These are phyloP conservation scores for Mirounga angustirostris DNA, from an alignment of 2,113 vertebrate species.

Conservation along the genomic window DNA sequence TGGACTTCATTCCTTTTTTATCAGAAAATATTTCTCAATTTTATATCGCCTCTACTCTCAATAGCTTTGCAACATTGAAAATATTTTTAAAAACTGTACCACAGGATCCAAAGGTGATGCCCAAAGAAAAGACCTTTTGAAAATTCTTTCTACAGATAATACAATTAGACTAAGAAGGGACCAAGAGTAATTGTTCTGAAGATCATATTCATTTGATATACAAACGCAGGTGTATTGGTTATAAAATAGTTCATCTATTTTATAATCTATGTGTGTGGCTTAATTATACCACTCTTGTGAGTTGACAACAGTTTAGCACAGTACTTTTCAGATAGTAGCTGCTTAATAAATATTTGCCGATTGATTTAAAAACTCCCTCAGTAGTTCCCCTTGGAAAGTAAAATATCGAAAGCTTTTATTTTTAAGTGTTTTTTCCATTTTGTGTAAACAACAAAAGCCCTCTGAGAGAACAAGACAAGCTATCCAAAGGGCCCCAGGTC, in stretches of 20 bases:
- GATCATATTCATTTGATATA: background rate
- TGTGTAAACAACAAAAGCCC: constrained; percentile 11
- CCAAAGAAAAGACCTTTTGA: background rate
- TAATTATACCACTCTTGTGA: background rate
- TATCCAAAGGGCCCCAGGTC: background rate
- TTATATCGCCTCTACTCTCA: background rate
- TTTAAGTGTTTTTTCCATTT: constrained; percentile 1
- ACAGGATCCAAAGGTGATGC: background rate
- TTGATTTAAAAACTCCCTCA: background rate
- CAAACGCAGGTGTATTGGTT: background rate
- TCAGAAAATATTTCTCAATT: background rate
- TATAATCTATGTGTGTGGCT: background rate
- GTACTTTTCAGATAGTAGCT: background rate
- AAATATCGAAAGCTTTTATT: constrained; percentile 42
- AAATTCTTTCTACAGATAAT: background rate
- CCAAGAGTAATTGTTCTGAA: background rate
- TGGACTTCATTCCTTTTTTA: background rate
- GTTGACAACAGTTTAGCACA: background rate
- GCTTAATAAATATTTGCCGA: constrained; percentile 49
- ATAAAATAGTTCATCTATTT: background rate
- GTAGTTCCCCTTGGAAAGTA: constrained; percentile 26
- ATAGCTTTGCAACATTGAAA: background rate
- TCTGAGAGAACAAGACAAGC: constrained; percentile 11
- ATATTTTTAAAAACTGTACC: background rate
- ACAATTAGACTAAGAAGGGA: background rate